phyloP scores from a whole-genome alignment of 2,113 vertebrate species.

The Sphyrna mokarran region DNA sequence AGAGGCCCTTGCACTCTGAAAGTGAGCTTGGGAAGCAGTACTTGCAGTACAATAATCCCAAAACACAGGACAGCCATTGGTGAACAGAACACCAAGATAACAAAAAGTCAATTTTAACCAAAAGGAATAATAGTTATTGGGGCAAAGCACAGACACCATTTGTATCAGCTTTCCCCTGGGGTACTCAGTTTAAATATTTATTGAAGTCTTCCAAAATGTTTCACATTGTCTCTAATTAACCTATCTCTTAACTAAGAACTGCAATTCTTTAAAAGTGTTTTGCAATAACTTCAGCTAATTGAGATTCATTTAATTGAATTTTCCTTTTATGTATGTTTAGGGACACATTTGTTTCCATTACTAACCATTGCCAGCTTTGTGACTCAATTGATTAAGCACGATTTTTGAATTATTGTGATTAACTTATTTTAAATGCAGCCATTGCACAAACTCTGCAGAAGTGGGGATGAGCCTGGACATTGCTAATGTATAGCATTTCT shows the following conservation, averaged over 20 bases:
- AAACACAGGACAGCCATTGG: neutral
- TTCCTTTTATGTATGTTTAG: neutral
- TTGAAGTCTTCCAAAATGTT: constrained; percentile 7
- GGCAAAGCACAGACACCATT: neutral
- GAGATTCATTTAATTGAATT: constrained; percentile 19
- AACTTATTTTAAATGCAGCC: neutral
- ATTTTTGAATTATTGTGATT: neutral
- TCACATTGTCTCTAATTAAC: neutral
- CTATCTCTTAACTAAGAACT: too few species aligned
- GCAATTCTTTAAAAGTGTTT: neutral
- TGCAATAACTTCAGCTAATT: neutral
- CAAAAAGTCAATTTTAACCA: neutral
- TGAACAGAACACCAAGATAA: neutral
- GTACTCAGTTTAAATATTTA: neutral
- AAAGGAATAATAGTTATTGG: neutral
- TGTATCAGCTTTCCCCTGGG: neutral
- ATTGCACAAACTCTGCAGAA: neutral
- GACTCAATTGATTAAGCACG: neutral
- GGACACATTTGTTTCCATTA: neutral
- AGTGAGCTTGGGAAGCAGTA: neutral
- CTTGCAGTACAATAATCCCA: neutral
- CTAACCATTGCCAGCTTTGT: neutral
- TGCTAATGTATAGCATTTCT: neutral
- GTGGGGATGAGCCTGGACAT: neutral
- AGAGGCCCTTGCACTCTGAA: neutral